Conservation (phyloP, 2,113 vertebrate genomes). For the Melanostigma gelatinosum region DNA sequence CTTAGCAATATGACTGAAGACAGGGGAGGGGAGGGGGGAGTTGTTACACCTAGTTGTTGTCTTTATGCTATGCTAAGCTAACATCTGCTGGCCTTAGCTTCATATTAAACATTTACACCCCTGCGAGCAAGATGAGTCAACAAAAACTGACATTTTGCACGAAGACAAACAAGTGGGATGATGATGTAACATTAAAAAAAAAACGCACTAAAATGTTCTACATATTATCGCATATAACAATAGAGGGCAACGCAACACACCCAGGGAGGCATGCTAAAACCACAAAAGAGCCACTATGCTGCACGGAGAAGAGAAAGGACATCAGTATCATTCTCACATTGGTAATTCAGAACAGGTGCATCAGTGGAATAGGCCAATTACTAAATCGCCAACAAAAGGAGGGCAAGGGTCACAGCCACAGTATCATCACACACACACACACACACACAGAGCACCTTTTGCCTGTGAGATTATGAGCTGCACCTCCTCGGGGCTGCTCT, state of each 20-base stretch:
- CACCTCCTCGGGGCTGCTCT: constrained; percentile 88
- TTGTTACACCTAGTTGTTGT: neutral
- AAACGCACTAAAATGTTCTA: neutral
- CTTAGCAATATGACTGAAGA: neutral
- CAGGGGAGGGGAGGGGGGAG: neutral
- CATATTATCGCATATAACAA: neutral
- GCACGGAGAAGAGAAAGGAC: neutral
- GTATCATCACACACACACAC: constrained; percentile 3
- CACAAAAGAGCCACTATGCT: neutral
- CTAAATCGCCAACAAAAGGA: neutral
- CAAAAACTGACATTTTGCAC: neutral
- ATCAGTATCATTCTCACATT: neutral
- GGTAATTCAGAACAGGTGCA: neutral
- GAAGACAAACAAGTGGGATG: neutral
- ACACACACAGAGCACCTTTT: constrained; percentile 82
- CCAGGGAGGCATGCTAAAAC: neutral
- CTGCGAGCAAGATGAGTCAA: neutral
- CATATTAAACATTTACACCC: neutral
- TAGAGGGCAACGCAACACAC: neutral
- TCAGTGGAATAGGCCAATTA: neutral
- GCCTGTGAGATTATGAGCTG: constrained; percentile 91
- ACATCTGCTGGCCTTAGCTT: neutral
- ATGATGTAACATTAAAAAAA: neutral
- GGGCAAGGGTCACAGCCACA: constrained; percentile 15
- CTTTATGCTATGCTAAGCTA: constrained; percentile 8